phyloP scores from a whole-genome alignment of 2,797 vertebrate genomes.

The Centropyge bicolor region DNA sequence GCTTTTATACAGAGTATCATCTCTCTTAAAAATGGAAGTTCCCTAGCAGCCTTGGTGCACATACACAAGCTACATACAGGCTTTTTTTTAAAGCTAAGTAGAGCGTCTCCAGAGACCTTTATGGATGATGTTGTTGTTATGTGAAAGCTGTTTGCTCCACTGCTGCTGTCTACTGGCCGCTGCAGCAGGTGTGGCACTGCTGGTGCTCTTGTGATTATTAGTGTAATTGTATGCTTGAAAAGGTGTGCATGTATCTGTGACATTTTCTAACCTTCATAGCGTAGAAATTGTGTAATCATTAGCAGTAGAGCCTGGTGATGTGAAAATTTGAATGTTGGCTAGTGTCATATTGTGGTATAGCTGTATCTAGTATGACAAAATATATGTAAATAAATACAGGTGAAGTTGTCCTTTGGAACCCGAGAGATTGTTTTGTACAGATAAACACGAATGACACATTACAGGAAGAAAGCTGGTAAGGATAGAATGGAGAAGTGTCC shows the following conservation, averaged over 20 bases:
- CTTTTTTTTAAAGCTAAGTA: slow-evolving; percentile 32
- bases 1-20: slow-evolving; percentile 4
- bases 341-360: background rate
- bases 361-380: background rate
- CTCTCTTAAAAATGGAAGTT: slow-evolving; percentile 1
- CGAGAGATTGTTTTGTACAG: background rate
- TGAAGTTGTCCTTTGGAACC: background rate
- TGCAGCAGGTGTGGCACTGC: slow-evolving; percentile 43
- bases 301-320: background rate
- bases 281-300: background rate
- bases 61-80: background rate
- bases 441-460: background rate
- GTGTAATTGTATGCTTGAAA: slow-evolving; percentile 30
- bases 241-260: slow-evolving; percentile 4
- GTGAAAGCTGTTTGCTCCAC: slow-evolving; percentile 35
- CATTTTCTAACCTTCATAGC: background rate
- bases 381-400: background rate
- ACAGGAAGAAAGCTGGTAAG: background rate
- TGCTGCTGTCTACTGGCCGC: slow-evolving; percentile 35
- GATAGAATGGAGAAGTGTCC: background rate
- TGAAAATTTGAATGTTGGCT: background rate
- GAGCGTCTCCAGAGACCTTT: slow-evolving; percentile 42
- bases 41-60: background rate
- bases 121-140: slow-evolving; percentile 32
- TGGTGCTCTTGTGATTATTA: slow-evolving; percentile 40